phyloP scores from a whole-genome alignment of 2,113 vertebrate genomes.

The Vicugna pacos region DNA sequence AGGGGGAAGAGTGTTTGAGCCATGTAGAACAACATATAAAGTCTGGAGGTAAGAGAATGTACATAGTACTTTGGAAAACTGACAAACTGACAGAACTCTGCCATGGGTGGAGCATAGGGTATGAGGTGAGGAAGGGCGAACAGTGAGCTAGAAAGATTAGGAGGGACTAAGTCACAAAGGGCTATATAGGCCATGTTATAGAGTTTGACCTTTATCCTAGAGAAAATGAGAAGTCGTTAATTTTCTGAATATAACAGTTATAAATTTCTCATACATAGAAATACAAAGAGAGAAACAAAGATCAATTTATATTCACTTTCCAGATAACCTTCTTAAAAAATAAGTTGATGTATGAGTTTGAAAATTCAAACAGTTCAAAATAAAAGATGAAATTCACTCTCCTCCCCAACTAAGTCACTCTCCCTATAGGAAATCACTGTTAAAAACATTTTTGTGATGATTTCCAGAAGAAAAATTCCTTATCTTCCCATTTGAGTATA shows the following conservation, averaged over 20 bases:
- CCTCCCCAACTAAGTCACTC: neutral
- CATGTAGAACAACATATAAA: neutral
- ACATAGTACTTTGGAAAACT: neutral
- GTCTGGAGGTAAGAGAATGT: neutral
- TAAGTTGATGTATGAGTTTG: neutral
- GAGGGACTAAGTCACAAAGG: neutral
- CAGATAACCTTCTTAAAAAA: neutral
- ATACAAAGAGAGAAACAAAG: neutral
- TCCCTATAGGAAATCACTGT: neutral
- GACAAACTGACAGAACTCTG: neutral
- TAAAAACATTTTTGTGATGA: slow-evolving; percentile 1
- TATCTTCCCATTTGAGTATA: neutral
- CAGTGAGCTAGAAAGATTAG: neutral
- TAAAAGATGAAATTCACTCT: neutral
- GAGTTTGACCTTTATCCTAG: neutral
- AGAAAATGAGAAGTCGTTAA: neutral
- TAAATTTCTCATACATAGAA: neutral
- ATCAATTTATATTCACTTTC: neutral
- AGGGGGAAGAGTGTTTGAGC: neutral
- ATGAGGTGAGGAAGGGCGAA: neutral
- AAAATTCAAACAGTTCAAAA: slow-evolving; percentile 24
- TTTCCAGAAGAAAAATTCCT: neutral
- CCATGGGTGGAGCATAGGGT: neutral
- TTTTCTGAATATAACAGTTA: neutral
- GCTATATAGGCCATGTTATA: neutral